Base-by-base conservation (phyloP, 2,888 invertebrate species). In the Dendrolimus pini region DNA sequence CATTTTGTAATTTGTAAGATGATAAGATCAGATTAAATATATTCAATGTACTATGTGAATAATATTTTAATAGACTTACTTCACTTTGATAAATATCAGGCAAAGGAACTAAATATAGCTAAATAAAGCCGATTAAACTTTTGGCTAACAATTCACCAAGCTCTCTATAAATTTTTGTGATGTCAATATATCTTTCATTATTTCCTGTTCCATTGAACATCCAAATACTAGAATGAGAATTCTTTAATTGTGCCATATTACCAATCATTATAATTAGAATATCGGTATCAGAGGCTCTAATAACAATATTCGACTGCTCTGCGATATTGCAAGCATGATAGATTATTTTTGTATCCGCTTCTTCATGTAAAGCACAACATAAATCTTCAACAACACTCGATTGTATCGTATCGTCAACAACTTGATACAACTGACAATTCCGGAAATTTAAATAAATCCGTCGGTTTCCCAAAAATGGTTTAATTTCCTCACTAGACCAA, bases 141-240 rank as follows among this genome's bases (percentile, higher is more conserved):
- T 42, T 9, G 2, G 10, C 42, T 42, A 42, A 42, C 10, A 42
- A 42, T 42, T 42, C 10, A 42, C 69, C 12, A 14, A 60, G 60
- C 59, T 52, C 55, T 54, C 13, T 58, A 10, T 54, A 41, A 54
- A 58, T 41, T 13, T 12, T 52, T 54, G 42, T 30, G 18, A 61
- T 60, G 59, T 53, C 61, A 59, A 61, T 42, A 42, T 42, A 42
- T 42, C 42, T 42, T 9, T 42, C 9, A 8, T 1, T 42, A 10
- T 54, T 54, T 8, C 54, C 14, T 14, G 30, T 54, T 14, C 54
- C 54, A 9, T 7, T 13, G 7, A 18, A 10, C 14, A 54, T 54
- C 30, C 54, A 54, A 54, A 54, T 18, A 9, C 8, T 6, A 30
- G 30, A 13, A 30, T 18, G 9, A 9, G 8, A 7, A 18, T 13